Evolutionary conservation across 2,797 vertebrate species (phyloP).

Genomic region (Helicolenus hilgendorfi): DNA sequence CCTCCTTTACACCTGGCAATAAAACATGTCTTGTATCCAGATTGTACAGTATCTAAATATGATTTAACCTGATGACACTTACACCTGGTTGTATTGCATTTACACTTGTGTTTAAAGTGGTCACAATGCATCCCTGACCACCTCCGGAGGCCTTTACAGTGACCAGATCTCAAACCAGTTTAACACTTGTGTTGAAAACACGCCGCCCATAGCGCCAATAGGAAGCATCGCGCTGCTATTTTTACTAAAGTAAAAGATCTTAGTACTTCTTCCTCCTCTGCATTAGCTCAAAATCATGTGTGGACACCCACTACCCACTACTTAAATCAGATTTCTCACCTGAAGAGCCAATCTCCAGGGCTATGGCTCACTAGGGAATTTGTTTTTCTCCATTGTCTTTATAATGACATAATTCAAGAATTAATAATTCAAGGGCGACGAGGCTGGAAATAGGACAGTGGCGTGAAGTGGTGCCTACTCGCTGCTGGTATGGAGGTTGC

Average conservation of each 20-base stretch:
- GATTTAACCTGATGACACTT: too few species aligned
- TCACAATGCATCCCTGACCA: not conserved
- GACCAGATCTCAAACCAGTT: not conserved
- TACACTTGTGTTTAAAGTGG: not conserved
- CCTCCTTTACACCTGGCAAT: too few species aligned
- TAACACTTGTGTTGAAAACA: not conserved
- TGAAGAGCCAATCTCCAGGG: not conserved
- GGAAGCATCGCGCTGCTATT: not conserved
- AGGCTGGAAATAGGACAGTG: not conserved
- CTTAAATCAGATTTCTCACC: not conserved
- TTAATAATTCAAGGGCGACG: not conserved
- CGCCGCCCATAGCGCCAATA: not conserved
- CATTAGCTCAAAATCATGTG: not conserved
- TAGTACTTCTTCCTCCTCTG: not conserved
- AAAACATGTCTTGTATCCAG: too few species aligned
- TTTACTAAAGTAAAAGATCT: not conserved
- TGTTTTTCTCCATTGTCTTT: not conserved
- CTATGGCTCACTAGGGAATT: not conserved
- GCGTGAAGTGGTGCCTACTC: too few species aligned
- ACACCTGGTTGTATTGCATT: not conserved
- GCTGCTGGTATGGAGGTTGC: too few species aligned
- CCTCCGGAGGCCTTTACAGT: not conserved
- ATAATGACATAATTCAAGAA: not conserved
- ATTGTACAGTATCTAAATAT: too few species aligned
- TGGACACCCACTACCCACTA: not conserved